Conservation (phyloP, 2,113 vertebrate genomes). For the Vombatus ursinus region DNA sequence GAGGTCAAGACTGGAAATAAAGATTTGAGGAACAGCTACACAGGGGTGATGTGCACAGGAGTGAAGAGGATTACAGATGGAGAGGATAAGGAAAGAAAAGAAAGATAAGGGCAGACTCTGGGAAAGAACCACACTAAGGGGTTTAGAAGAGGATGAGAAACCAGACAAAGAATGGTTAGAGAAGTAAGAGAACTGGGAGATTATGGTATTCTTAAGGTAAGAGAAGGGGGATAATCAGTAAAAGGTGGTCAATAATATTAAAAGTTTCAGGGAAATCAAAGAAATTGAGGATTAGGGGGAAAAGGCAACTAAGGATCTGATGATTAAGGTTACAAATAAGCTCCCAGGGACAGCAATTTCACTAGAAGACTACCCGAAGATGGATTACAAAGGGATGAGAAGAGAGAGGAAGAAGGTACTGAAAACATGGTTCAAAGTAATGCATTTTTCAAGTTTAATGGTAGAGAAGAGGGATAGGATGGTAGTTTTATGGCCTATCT, state of each 20-base stretch:
- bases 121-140: not conserved
- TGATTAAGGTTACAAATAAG: not conserved
- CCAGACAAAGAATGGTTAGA: not conserved
- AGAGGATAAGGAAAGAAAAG: not conserved
- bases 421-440: not conserved
- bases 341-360: not conserved
- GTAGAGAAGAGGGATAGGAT: not conserved
- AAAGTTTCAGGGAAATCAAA: not conserved
- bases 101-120: not conserved
- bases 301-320: not conserved
- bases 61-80: not conserved
- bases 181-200: not conserved
- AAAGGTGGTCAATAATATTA: not conserved
- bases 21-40: not conserved
- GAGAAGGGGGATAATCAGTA: not conserved
- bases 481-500: not conserved
- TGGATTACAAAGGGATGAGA: not conserved
- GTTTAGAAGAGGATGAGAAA: not conserved
- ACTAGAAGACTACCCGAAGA: not conserved
- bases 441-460: not conserved
- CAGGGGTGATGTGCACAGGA: not conserved
- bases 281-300: not conserved
- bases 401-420: not conserved
- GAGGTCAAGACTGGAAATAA: not conserved
- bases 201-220: not conserved